These are phyloP conservation scores for Misgurnus anguillicaudatus DNA, from an alignment of 2,113 vertebrate species.

Conservation along the genomic window DNA sequence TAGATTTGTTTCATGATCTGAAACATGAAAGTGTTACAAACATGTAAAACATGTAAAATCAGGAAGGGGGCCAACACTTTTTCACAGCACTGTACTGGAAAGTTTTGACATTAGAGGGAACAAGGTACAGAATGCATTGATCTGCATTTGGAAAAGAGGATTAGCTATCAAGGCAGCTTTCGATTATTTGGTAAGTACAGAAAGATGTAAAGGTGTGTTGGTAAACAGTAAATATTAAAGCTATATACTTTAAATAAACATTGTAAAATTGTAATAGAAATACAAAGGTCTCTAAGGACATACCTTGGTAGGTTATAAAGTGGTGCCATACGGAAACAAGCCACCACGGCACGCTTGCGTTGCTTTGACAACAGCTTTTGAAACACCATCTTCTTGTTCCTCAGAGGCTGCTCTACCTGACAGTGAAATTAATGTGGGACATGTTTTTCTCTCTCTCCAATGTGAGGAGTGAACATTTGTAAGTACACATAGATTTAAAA, in stretches of 20 bases:
- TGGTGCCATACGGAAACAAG: conserved; percentile 98
- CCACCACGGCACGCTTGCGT: conserved; percentile 95
- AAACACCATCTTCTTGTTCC: conserved; percentile 91
- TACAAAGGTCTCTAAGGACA: conserved; percentile 17
- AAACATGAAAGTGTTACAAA: too few relatives aligned
- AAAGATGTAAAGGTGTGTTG: not conserved
- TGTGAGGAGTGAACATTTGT: not conserved
- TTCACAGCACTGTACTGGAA: not conserved
- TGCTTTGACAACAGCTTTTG: conserved; percentile 98
- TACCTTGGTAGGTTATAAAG: conserved; percentile 97
- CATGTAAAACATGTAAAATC: too few relatives aligned
- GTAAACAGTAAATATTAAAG: not conserved
- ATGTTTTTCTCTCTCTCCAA: not conserved
- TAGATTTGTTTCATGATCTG: too few relatives aligned
- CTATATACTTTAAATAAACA: conserved; percentile 52
- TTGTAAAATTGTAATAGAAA: conserved; percentile 24
- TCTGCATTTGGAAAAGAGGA: conserved; percentile 32
- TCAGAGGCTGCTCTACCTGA: conserved; percentile 93
- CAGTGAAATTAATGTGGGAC: conserved; percentile 20
- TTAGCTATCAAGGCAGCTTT: conserved; percentile 46
- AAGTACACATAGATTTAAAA: not conserved
- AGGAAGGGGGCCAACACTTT: too few relatives aligned
- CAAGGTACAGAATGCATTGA: conserved; percentile 17
- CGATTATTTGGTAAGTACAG: not conserved
- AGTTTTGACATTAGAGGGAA: not conserved